Conservation (phyloP, 2,888 invertebrate genomes). For the Spialia ferax region DNA sequence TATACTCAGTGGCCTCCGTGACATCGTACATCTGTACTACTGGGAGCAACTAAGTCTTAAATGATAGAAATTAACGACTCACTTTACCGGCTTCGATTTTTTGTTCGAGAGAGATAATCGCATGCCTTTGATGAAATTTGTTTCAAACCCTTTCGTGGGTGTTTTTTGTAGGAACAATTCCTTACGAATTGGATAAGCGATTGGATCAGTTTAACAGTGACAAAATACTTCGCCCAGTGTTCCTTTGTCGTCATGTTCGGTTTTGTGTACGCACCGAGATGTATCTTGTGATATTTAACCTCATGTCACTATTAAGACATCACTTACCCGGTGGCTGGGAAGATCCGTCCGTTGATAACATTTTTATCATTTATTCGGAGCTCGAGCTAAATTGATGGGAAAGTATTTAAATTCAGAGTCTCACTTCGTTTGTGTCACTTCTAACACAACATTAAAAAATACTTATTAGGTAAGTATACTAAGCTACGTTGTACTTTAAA, state of each 20-base stretch:
- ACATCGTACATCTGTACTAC: conserved; percentile 71
- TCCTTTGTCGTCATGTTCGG: conserved; percentile 76
- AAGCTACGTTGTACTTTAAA: not conserved
- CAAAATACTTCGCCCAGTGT: conserved; percentile 79
- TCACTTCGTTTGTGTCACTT: conserved; percentile 22
- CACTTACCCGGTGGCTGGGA: conserved; percentile 82
- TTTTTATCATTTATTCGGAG: conserved; percentile 72
- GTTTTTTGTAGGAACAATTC: conserved; percentile 65
- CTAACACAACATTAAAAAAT: conserved; percentile 17
- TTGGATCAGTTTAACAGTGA: conserved; percentile 83
- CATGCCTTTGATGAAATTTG: conserved; percentile 71
- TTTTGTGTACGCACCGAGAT: conserved; percentile 71
- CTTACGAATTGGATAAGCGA: conserved; percentile 63
- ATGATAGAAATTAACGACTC: conserved; percentile 71
- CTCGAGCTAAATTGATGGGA: conserved; percentile 61
- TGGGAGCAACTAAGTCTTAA: conserved; percentile 56
- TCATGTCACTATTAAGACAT: conserved; percentile 85
- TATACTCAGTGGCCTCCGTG: conserved; percentile 62
- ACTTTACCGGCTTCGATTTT: conserved; percentile 61
- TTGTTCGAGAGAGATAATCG: conserved; percentile 69
- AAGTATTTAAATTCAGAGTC: conserved; percentile 45
- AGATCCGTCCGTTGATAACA: conserved; percentile 74
- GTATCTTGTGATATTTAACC: conserved; percentile 80
- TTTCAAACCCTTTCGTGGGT: conserved; percentile 66
- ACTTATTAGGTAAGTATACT: not conserved